phyloP scores from a whole-genome alignment of 2,888 invertebrate species.

The Limnephilus marmoratus region DNA sequence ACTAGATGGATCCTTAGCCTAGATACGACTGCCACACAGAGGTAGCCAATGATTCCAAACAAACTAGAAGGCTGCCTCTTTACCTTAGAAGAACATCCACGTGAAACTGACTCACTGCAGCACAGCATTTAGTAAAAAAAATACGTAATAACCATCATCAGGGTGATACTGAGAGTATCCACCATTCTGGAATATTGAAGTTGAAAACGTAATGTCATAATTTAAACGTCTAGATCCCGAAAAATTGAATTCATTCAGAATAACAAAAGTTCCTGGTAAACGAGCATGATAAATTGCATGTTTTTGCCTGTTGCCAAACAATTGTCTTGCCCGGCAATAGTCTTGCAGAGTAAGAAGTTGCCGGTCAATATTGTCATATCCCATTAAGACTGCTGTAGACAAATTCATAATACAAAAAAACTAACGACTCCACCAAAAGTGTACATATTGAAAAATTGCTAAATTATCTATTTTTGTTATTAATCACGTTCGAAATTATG shows the following conservation, averaged over 20 bases:
- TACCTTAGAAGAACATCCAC: slow-evolving; percentile 34
- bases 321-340: too few relatives aligned
- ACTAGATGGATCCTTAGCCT: slow-evolving; percentile 58
- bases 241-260: background rate
- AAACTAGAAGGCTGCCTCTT: slow-evolving; percentile 61
- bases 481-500: too few relatives aligned
- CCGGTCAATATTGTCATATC: too few relatives aligned
- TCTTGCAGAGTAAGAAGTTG: too few relatives aligned
- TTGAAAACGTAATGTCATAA: background rate
- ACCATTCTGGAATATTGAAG: background rate
- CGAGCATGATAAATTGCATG: background rate
- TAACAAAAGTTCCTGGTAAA: background rate
- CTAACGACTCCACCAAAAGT: too few relatives aligned
- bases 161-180: too few relatives aligned
- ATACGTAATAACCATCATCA: background rate
- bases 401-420: too few relatives aligned
- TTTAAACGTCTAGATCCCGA: background rate
- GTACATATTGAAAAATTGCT: too few relatives aligned
- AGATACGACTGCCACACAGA: slow-evolving; percentile 32
- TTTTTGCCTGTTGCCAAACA: too few relatives aligned
- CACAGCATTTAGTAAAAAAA: background rate
- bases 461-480: too few relatives aligned
- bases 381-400: too few relatives aligned
- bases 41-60: slow-evolving; percentile 46
- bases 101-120: background rate